Percentiles rank a stretch among this genome's conserved stretches.
Conservation (phyloP, 2,113 vertebrate species). For the Sebastes fasciatus region DNA sequence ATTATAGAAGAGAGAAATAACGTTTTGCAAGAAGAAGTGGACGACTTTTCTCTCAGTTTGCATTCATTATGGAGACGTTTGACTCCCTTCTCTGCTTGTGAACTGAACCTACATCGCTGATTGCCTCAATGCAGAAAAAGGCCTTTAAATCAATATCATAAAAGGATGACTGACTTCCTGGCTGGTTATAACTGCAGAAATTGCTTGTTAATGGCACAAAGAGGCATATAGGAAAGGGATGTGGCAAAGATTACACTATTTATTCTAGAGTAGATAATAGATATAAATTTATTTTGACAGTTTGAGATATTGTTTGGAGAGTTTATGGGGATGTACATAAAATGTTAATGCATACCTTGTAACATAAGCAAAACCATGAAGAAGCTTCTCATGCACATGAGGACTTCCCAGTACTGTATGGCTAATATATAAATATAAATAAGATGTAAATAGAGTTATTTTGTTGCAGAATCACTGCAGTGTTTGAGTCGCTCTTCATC, state of each 20-base stretch:
- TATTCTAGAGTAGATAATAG: slow-evolving; percentile 68
- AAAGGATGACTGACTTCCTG: not conserved
- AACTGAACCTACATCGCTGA: slow-evolving; percentile 64
- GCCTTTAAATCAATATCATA: slow-evolving; percentile 29
- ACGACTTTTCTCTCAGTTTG: slow-evolving; percentile 25
- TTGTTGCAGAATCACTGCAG: slow-evolving; percentile 47
- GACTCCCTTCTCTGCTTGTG: slow-evolving; percentile 55
- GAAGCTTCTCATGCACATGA: slow-evolving; percentile 52
- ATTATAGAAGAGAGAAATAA: slow-evolving; percentile 21
- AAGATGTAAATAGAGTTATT: slow-evolving; percentile 75
- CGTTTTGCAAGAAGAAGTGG: slow-evolving; percentile 15
- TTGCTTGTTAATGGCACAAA: slow-evolving; percentile 47
- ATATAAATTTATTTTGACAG: slow-evolving; percentile 68
- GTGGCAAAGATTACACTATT: slow-evolving; percentile 65
- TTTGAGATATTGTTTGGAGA: slow-evolving; percentile 43
- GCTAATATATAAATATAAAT: slow-evolving; percentile 55
- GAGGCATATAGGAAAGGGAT: slow-evolving; percentile 13
- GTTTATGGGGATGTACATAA: slow-evolving; percentile 54
- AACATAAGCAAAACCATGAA: slow-evolving; percentile 64
- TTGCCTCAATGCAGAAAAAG: slow-evolving; percentile 40
- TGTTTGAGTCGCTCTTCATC: slow-evolving; percentile 27
- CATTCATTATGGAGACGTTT: slow-evolving; percentile 31
- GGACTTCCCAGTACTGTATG: slow-evolving; percentile 59
- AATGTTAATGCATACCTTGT: slow-evolving; percentile 60
- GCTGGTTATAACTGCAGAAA: slow-evolving; percentile 22